Base-by-base conservation (phyloP, 2,888 invertebrate genomes). In the Acanthoscelides obtectus region DNA sequence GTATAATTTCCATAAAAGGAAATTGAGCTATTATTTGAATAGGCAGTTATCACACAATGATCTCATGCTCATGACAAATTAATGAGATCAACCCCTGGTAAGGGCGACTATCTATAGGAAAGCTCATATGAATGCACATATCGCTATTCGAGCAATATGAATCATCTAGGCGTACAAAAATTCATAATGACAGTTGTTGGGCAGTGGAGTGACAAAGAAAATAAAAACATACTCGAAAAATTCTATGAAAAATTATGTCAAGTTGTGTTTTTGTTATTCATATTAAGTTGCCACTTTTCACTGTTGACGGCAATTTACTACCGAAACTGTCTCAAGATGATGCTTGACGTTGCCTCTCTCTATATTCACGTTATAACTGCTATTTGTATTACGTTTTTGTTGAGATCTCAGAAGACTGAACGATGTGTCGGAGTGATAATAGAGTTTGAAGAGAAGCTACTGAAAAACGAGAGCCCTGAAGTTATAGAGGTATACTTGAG, bases 351-450 rank as follows among this genome's bases (percentile, higher is more conserved):
- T 5, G 22, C 67, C 0, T 70, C 64, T n/a, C 70, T 69, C 22
- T 74, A 72, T 27, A 66, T 72, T 12, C 72, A 72, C 20, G 68
- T 68, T 27, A 68, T 70, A 4, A 74, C 70, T 12, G 70, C 69
- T 4, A 66, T 72, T 5, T 63, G 67, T 17, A 66, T 74, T 63
- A 70, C 71, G 17, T n/a, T 72, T n/a, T 45, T 74, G 66, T 25
- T 72, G 2, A 72, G 70, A 63, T 68, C 67, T 20, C 25, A 22
- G n/a, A 27, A 20, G 5, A 68, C 70, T 45, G 20, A 71, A 20
- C 66, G 66, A 17, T 22, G 45, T 22, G 22, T 72, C 1, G 22
- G 67, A 0, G 68, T 68, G 65, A 74, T 74, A 1, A 67, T 72
- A 20, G 22, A 69, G 4, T 72, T 69, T 27, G 74, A 74, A 27